Percentiles rank a stretch among this genome's conserved stretches.
Evolutionary conservation across 2,888 invertebrate genomes (phyloP).

Genomic region (Neria commutata): DNA sequence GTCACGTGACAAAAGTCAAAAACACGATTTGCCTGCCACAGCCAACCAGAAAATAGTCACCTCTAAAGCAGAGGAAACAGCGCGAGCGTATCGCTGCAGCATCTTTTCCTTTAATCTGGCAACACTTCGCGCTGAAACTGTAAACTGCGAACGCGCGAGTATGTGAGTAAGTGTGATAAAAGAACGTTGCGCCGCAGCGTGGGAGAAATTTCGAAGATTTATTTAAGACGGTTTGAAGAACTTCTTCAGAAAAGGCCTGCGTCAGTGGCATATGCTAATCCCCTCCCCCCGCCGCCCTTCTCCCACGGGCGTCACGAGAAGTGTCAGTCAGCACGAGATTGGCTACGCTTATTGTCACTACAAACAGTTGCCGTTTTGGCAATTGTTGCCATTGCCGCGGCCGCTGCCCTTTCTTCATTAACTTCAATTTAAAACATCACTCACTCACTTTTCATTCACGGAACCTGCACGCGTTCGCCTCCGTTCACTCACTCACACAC

Average conservation of each 20-base stretch:
- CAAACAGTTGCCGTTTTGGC: too few species aligned
- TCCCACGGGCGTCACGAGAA: too few species aligned
- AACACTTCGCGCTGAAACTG: too few species aligned
- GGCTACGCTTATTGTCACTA: too few species aligned
- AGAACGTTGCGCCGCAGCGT: slow-evolving; percentile 9
- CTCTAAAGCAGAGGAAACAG: not conserved
- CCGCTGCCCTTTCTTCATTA: slow-evolving; percentile 43
- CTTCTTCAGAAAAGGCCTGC: not conserved
- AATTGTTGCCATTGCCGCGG: too few species aligned
- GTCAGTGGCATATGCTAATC: too few species aligned
- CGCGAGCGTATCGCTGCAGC: slow-evolving; percentile 2
- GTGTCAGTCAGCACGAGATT: too few species aligned
- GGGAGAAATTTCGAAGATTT: slow-evolving; percentile 20
- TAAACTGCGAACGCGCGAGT: too few species aligned
- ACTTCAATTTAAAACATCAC: slow-evolving; percentile 46
- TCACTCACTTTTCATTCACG: slow-evolving; percentile 7
- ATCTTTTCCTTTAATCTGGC: too few species aligned
- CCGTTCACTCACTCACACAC: not conserved
- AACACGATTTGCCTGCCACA: slow-evolving; percentile 52
- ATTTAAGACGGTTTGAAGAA: slow-evolving; percentile 5
- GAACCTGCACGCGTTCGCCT: not conserved
- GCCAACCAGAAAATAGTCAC: not conserved
- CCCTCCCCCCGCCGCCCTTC: too few species aligned
- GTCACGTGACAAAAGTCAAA: slow-evolving; percentile 61
- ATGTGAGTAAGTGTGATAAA: too few species aligned